These are phyloP conservation scores for Opisthograptis luteolata DNA, from an alignment of 2,888 invertebrate species.

Conservation along the genomic window DNA sequence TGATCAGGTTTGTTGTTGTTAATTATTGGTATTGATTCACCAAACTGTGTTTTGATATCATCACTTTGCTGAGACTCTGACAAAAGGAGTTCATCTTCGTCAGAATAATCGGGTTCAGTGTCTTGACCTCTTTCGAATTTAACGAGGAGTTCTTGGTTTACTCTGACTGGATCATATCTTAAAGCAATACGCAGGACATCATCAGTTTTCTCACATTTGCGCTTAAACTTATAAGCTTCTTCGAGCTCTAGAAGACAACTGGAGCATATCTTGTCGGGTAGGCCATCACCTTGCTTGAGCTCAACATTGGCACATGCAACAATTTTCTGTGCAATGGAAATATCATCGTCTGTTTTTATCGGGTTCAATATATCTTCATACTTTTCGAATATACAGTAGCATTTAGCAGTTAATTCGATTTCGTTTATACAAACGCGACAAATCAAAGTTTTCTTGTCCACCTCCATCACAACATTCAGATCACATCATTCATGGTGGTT, in stretches of 20 bases:
- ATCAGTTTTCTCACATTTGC: conserved; percentile 64
- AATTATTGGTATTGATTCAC: too few species aligned
- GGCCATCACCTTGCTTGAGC: conserved; percentile 58
- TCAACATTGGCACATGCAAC: conserved; percentile 57
- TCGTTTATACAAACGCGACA: conserved; percentile 9
- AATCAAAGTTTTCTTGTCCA: not conserved
- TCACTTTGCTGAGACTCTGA: too few species aligned
- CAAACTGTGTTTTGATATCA: too few species aligned
- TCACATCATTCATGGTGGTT: too few species aligned
- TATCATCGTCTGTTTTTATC: conserved; percentile 50
- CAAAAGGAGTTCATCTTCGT: not conserved
- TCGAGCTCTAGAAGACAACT: conserved; percentile 64
- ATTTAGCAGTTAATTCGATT: not conserved
- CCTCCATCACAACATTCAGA: not conserved
- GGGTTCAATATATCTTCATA: not conserved
- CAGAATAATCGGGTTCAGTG: not conserved
- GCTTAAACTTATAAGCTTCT: conserved; percentile 61
- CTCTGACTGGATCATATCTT: not conserved
- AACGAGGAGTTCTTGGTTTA: not conserved
- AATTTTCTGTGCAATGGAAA: conserved; percentile 58
- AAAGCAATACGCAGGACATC: conserved; percentile 43
- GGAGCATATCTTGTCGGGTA: conserved; percentile 66
- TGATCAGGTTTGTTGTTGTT: too few species aligned
- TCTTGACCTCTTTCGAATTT: not conserved
- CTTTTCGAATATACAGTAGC: conserved; percentile 4